phyloP scores from a whole-genome alignment of 2,888 invertebrate species.

The Empis livida region DNA sequence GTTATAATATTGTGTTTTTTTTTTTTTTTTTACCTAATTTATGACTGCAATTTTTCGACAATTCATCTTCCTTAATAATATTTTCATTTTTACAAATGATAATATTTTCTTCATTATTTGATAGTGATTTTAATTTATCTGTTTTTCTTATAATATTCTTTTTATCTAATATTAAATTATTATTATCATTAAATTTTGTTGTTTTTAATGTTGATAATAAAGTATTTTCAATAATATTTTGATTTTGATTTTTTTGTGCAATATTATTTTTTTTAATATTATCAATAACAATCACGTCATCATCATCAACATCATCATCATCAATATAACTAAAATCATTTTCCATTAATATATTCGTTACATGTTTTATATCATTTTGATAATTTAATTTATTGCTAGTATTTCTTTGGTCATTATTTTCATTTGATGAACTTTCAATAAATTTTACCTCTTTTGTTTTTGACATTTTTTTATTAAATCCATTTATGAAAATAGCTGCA shows the following conservation, averaged over 20 bases:
- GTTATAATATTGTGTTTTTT: too few species aligned
- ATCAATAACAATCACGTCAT: slow-evolving; percentile 9
- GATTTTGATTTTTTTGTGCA: too few species aligned
- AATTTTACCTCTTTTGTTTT: slow-evolving; percentile 32
- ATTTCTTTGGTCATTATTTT: neutral
- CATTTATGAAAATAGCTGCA: neutral
- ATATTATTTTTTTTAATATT: neutral
- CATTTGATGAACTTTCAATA: slow-evolving; percentile 19
- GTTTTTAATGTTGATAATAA: neutral
- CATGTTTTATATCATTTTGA: neutral
- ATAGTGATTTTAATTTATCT: neutral
- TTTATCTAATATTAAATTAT: neutral
- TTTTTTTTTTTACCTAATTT: too few species aligned
- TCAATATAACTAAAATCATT: slow-evolving; percentile 30
- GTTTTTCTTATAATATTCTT: neutral
- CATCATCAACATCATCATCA: slow-evolving; percentile 20
- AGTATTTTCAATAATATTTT: too few species aligned
- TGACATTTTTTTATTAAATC: slow-evolving; percentile 20
- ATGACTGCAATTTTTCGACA: too few species aligned
- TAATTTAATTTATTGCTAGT: neutral
- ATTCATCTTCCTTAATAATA: too few species aligned
- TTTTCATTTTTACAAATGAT: too few species aligned
- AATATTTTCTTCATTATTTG: neutral
- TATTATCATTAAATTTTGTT: neutral
- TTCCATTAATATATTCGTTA: slow-evolving; percentile 23